Conservation (phyloP, 2,888 invertebrate species). For the Lypha dubia region DNA sequence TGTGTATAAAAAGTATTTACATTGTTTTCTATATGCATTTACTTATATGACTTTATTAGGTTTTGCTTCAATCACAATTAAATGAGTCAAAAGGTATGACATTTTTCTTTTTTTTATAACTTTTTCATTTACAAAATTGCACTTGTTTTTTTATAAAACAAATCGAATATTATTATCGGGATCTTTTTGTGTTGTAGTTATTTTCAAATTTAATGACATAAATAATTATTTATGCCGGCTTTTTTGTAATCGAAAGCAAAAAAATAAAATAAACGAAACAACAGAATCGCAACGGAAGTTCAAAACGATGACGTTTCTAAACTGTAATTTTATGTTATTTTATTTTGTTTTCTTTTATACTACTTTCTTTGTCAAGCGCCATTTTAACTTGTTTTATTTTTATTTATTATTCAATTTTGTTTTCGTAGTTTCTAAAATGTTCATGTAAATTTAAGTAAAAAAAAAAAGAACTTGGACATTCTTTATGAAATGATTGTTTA, state of each 20-base stretch:
- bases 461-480: slow-evolving; percentile 44
- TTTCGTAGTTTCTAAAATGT: slow-evolving; percentile 45
- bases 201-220: slow-evolving; percentile 50
- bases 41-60: background rate
- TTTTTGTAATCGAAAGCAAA: slow-evolving; percentile 50
- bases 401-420: slow-evolving; percentile 49
- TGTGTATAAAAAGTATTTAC: too few relatives aligned
- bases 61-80: slow-evolving; percentile 4
- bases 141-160: slow-evolving; percentile 37
- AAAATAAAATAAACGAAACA: slow-evolving; percentile 27
- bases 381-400: slow-evolving; percentile 61
- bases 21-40: background rate
- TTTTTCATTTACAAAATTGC: slow-evolving; percentile 16
- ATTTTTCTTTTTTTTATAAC: background rate
- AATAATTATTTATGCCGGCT: slow-evolving; percentile 65
- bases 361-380: slow-evolving; percentile 55
- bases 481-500: slow-evolving; percentile 36
- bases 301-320: slow-evolving; percentile 64
- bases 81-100: background rate
- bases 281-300: slow-evolving; percentile 65
- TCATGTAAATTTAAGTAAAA: slow-evolving; percentile 31
- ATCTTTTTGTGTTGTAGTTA: slow-evolving; percentile 16
- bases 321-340: slow-evolving; percentile 33
- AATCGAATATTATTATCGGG: slow-evolving; percentile 39
- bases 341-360: slow-evolving; percentile 5